Percentiles rank a stretch among this genome's conserved stretches.
Evolutionary conservation across 2,113 vertebrate species (phyloP).

Genomic region (Pao palembangensis): DNA sequence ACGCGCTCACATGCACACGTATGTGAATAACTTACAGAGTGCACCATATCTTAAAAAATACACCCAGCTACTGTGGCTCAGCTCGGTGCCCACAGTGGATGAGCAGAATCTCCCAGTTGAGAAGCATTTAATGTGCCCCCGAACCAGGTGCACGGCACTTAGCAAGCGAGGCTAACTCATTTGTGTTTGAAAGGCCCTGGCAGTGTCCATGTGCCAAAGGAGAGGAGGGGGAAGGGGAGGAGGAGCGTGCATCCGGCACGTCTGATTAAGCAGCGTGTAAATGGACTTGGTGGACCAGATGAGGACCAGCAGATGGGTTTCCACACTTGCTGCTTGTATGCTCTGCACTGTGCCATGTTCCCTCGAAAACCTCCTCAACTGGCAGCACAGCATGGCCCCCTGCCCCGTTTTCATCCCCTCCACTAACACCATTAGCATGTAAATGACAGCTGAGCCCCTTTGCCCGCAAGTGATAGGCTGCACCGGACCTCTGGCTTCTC

Average conservation of each 20-base stretch:
- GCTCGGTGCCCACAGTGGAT: constrained; percentile 3
- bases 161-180: constrained; percentile 34
- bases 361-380: constrained; percentile 15
- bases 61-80: background rate
- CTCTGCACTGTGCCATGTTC: background rate
- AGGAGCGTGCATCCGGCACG: constrained; percentile 31
- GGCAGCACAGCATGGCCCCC: constrained; percentile 16
- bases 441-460: constrained; percentile 57
- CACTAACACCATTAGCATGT: constrained; percentile 64
- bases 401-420: constrained; percentile 11
- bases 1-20: background rate
- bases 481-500: constrained; percentile 38
- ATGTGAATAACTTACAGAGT: constrained; percentile 9
- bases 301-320: constrained; percentile 64
- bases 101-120: background rate
- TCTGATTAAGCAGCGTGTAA: constrained; percentile 50
- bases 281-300: constrained; percentile 51
- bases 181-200: constrained; percentile 37
- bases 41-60: background rate
- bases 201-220: constrained; percentile 4
- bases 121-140: constrained; percentile 1
- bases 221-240: constrained; percentile 1
- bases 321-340: constrained; percentile 27
- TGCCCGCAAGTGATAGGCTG: constrained; percentile 40
- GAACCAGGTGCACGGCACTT: constrained; percentile 17